Conservation (phyloP, 2,113 vertebrate species). For the Natator depressus region DNA sequence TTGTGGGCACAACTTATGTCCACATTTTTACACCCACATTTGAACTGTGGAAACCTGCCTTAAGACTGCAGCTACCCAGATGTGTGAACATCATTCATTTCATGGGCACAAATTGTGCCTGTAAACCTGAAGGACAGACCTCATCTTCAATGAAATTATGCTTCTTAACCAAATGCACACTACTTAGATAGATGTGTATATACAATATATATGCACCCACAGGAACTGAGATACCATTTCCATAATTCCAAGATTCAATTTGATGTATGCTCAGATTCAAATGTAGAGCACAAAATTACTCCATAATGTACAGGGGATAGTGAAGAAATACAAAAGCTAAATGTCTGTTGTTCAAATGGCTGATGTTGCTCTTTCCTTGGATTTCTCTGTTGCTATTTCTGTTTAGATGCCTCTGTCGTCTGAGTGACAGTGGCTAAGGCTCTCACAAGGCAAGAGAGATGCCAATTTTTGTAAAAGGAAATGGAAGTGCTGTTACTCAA, state of each 20-base stretch:
- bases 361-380: background rate
- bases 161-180: background rate
- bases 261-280: background rate
- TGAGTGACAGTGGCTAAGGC: slow-evolving; percentile 27
- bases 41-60: slow-evolving; percentile 48
- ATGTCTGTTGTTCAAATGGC: background rate
- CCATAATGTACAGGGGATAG: background rate
- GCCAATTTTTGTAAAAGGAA: slow-evolving; percentile 71
- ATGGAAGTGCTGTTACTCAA: slow-evolving; percentile 71
- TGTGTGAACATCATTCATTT: slow-evolving; percentile 24
- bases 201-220: background rate
- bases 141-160: background rate
- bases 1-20: slow-evolving; percentile 6
- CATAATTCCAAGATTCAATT: background rate
- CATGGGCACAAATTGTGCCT: background rate
- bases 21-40: slow-evolving; percentile 45
- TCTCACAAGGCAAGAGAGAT: slow-evolving; percentile 43
- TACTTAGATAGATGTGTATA: background rate
- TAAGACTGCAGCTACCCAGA: slow-evolving; percentile 12
- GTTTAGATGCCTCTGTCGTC: background rate
- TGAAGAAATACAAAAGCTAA: background rate
- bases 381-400: slow-evolving; percentile 11
- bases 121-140: background rate
- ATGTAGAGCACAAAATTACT: background rate
- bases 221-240: background rate